phyloP scores from a whole-genome alignment of 2,797 vertebrate species.

The Fundulus diaphanus region DNA sequence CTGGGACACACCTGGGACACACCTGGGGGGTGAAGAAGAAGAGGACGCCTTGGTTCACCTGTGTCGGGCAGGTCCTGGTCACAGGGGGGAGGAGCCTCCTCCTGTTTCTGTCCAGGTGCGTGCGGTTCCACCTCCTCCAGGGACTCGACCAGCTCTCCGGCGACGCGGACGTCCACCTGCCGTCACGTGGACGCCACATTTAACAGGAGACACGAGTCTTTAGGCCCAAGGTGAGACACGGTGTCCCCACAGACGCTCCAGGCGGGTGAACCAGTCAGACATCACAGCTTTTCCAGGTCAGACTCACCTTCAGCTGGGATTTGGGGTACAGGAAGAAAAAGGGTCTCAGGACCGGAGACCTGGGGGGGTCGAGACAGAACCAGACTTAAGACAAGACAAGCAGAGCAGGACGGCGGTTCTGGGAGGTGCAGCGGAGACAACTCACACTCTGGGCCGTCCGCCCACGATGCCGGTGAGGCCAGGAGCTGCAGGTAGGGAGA shows the following conservation, averaged over 20 bases:
- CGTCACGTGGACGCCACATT: constrained; percentile 17
- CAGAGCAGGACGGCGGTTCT: no score
- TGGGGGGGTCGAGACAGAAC: constrained; percentile 40
- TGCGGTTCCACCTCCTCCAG: constrained; percentile 72
- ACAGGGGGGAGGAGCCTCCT: constrained; percentile 40
- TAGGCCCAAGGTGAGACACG: neutral
- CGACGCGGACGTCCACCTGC: constrained; percentile 82
- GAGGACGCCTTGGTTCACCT: constrained; percentile 64
- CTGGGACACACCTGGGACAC: no score
- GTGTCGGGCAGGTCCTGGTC: constrained; percentile 60
- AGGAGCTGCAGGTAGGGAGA: constrained; percentile 72
- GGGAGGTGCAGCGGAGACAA: constrained; percentile 5
- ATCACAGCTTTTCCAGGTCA: neutral
- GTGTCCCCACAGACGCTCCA: neutral
- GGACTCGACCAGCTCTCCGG: constrained; percentile 79
- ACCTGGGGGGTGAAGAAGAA: no score
- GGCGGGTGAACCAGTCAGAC: neutral
- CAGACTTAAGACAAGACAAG: neutral
- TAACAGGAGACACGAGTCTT: neutral
- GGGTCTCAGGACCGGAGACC: constrained; percentile 87
- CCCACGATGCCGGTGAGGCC: constrained; percentile 85
- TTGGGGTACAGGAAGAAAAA: constrained; percentile 89
- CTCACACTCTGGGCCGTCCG: constrained; percentile 86
- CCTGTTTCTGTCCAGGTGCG: constrained; percentile 63
- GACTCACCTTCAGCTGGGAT: constrained; percentile 81